Conservation (phyloP, 2,888 invertebrate species). For the Andrena trimmerana region DNA sequence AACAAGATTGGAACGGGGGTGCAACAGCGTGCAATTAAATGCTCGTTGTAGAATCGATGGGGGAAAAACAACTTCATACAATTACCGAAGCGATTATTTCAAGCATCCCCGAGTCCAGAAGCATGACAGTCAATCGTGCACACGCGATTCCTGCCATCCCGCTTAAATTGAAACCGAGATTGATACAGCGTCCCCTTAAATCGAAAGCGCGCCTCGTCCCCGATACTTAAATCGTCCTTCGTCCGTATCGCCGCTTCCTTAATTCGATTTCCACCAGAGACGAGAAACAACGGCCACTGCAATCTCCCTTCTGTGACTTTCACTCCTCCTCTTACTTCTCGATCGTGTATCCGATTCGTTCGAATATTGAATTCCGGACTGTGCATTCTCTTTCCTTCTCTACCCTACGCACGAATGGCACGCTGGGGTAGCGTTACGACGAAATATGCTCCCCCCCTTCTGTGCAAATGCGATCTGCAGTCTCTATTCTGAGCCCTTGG, state of each 20-base stretch:
- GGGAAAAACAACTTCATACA: neutral
- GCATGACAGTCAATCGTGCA: neutral
- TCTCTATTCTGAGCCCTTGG: slow-evolving; percentile 25
- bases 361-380: slow-evolving; percentile 72
- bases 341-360: slow-evolving; percentile 58
- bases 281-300: slow-evolving; percentile 48
- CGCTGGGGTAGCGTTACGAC: slow-evolving; percentile 76
- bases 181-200: slow-evolving; percentile 60
- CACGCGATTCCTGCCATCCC: slow-evolving; percentile 7
- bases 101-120: neutral
- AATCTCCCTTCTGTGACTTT: slow-evolving; percentile 57
- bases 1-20: neutral
- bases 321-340: slow-evolving; percentile 15
- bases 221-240: slow-evolving; percentile 54
- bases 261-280: slow-evolving; percentile 69
- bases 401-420: slow-evolving; percentile 70
- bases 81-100: neutral
- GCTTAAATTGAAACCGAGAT: slow-evolving; percentile 60
- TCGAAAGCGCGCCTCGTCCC: slow-evolving; percentile 48
- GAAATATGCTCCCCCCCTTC: slow-evolving; percentile 72
- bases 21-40: neutral
- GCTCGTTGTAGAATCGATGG: neutral
- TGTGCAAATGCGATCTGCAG: slow-evolving; percentile 43
- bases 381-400: slow-evolving; percentile 59
- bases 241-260: slow-evolving; percentile 58